These are phyloP conservation scores for Oncorhynchus nerka DNA, from an alignment of 2,113 vertebrate genomes.

Conservation along the genomic window DNA sequence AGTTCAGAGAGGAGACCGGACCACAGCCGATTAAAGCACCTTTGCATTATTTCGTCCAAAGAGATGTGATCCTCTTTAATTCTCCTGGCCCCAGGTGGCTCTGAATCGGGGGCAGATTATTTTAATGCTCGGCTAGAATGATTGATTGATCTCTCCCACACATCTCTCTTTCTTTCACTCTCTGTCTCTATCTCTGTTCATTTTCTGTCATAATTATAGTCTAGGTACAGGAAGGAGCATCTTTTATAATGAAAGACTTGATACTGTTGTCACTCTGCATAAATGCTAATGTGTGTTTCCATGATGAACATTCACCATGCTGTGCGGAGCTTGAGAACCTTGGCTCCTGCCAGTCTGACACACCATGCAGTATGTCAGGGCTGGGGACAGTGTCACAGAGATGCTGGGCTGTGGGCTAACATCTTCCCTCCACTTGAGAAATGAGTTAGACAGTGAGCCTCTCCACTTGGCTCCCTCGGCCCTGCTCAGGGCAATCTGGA, in stretches of 20 bases:
- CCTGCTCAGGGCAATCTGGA: too few relatives aligned
- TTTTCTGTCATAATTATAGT: neutral
- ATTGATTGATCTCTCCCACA: neutral
- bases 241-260: neutral
- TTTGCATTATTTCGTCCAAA: neutral
- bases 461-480: neutral
- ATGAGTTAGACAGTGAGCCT: neutral
- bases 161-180: neutral
- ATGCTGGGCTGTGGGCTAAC: too few relatives aligned
- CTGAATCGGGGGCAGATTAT: neutral
- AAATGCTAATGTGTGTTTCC: too few relatives aligned
- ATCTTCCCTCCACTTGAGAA: neutral
- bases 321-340: neutral
- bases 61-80: constrained; percentile 8
- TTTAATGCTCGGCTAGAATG: neutral
- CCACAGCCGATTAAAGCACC: constrained; percentile 15
- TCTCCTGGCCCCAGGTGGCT: neutral
- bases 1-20: neutral
- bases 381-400: too few relatives aligned
- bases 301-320: too few relatives aligned
- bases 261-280: neutral
- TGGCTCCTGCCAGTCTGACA: neutral
- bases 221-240: neutral
- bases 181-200: neutral
- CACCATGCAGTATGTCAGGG: neutral